Evolutionary conservation across 2,888 invertebrate species (phyloP).

Genomic region (Sarcophaga subvicina): DNA sequence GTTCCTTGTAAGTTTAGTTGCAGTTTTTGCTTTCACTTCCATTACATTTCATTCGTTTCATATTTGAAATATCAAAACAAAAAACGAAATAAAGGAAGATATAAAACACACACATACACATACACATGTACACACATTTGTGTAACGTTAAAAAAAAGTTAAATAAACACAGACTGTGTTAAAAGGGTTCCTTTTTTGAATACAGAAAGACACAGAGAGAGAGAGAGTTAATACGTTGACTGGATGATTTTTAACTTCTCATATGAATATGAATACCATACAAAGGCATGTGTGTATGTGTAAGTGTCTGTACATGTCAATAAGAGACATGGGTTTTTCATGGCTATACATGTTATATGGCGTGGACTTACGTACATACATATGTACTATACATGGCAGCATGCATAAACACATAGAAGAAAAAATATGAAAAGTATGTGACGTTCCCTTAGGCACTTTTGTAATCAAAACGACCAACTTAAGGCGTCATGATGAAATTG

Average conservation of each 20-base stretch:
- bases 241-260: conserved; percentile 20
- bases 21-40: conserved; percentile 8
- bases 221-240: conserved; percentile 23
- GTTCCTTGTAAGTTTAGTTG: background rate
- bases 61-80: background rate
- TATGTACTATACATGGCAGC: background rate
- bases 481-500: conserved; percentile 69
- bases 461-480: conserved; percentile 69
- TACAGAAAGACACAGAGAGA: too few relatives aligned
- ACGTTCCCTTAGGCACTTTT: conserved; percentile 63
- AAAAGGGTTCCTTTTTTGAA: background rate
- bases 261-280: background rate
- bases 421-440: conserved; percentile 11
- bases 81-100: conserved; percentile 2
- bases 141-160: background rate
- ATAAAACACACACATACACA: background rate
- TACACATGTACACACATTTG: too few relatives aligned
- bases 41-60: background rate
- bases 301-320: background rate
- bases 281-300: background rate
- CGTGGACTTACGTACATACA: background rate
- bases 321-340: background rate
- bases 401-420: background rate
- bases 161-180: conserved; percentile 37
- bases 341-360: background rate